Evolutionary conservation across 2,797 vertebrate genomes (phyloP), one percentile per base, ranked within the genome.

Genomic region (Heliangelus exortis): DNA sequence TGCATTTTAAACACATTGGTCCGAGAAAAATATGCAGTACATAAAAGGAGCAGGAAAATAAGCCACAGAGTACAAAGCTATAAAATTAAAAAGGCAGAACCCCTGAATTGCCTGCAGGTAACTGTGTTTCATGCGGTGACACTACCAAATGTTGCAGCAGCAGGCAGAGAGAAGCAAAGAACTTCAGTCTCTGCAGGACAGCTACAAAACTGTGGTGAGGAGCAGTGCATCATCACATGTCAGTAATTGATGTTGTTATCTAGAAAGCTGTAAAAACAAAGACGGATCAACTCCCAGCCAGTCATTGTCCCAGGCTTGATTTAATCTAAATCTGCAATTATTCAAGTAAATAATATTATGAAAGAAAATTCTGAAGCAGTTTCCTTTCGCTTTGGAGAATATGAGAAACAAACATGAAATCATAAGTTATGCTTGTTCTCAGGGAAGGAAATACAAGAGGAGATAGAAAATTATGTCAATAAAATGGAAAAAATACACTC

Each of bases 351-450:
- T 86, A 72, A 59, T 51, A 57, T 63, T 84, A 62, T 87, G 80
- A 86, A 95, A 84, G 39, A 87, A 88, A 69, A 90, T 48, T 85
- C 48, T 63, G 63, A 78, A 91, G 41, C 66, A 53, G 43, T 48
- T 84, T 92, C 69, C 39, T 17, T 93, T 88, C 63, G 53, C 80
- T 86, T 78, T 88, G 51, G 55, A 15, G 8, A 39, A 71, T 82
- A 28, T 1, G 0, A 31, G 77, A 82, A 79, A 90, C 71, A 87
- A 93, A 93, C 57, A n/a, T 19, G 41, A 89, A 45, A 73, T 23
- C n/a, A 23, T 76, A 81, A 76, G 68, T 79, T 84, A 59, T 25
- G 23, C 57, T 68, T 74, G 12, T 85, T 16, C 45, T 84, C 2
- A 2, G n/a, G 61, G 48, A 85, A 71, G 17, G 41, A 92, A 92